phyloP scores from a whole-genome alignment of 2,888 invertebrate species.

The Noctua comes region DNA sequence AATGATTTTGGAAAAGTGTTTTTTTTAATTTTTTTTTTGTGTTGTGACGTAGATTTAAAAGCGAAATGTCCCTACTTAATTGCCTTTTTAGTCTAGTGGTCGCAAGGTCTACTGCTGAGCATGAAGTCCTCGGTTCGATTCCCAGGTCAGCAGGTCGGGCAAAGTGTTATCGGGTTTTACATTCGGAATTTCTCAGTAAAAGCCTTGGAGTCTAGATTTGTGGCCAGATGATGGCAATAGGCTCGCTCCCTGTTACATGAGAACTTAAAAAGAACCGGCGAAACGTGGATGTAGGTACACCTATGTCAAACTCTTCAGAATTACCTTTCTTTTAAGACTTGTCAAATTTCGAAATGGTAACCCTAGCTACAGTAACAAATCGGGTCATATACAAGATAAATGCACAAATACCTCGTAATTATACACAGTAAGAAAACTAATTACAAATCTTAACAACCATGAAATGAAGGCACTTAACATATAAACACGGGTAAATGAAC shows the following conservation, averaged over 20 bases:
- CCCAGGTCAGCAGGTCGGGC: not conserved
- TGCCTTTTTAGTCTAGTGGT: not conserved
- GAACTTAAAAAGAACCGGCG: not conserved
- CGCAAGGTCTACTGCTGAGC: not conserved
- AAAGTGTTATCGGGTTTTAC: not conserved
- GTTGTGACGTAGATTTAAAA: not conserved
- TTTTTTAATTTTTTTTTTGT: too few relatives aligned
- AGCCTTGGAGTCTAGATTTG: not conserved
- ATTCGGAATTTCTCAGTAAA: not conserved
- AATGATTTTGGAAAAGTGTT: not conserved
- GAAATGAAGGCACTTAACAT: slow-evolving; percentile 58
- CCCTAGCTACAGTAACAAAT: slow-evolving; percentile 52
- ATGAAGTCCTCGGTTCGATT: not conserved
- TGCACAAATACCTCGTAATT: slow-evolving; percentile 50
- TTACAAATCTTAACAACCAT: slow-evolving; percentile 59
- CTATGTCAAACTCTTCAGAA: not conserved
- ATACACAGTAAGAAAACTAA: slow-evolving; percentile 48
- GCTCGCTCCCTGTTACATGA: too few relatives aligned
- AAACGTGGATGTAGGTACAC: not conserved
- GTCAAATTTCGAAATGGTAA: not conserved
- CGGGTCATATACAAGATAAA: slow-evolving; percentile 59
- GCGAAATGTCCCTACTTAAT: not conserved
- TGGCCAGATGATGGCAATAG: not conserved
- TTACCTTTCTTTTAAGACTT: not conserved
- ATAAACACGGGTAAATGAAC: slow-evolving; percentile 38